Conservation (phyloP, 2,888 invertebrate genomes). For the Rotaria socialis region DNA sequence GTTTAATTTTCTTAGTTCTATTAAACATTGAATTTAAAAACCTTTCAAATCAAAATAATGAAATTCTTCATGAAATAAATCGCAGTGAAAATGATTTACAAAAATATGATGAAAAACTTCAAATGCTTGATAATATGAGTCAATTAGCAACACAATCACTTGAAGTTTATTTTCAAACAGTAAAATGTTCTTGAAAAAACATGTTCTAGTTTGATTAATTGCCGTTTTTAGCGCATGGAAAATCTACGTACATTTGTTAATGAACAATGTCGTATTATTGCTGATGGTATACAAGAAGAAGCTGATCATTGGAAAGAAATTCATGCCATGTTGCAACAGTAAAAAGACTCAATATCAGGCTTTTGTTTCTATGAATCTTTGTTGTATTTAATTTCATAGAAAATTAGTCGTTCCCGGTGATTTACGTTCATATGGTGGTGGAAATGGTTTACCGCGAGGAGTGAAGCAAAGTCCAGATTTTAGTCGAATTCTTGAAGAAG, state of each 20-base stretch:
- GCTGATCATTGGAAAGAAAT: constrained; percentile 38
- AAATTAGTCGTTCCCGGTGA: constrained; percentile 30
- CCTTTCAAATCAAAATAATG: not conserved
- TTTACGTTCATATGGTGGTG: constrained; percentile 18
- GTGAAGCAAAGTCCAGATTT: constrained; percentile 33
- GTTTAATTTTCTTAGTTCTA: not conserved
- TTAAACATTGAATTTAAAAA: not conserved
- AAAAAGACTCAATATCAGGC: not conserved
- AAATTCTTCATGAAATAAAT: constrained; percentile 21
- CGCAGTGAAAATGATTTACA: not conserved
- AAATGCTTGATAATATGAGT: constrained; percentile 34
- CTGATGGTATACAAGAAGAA: constrained; percentile 18
- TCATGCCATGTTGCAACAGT: constrained; percentile 13
- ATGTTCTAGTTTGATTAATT: not conserved
- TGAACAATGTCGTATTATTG: not conserved
- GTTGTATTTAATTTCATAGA: not conserved
- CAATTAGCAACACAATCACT: constrained; percentile 34
- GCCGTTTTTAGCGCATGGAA: not conserved
- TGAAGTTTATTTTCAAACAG: constrained; percentile 25
- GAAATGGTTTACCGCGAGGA: not conserved
- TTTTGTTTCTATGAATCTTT: too few species aligned
- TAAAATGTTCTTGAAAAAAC: not conserved
- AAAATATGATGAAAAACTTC: constrained; percentile 11
- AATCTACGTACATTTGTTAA: constrained; percentile 24
- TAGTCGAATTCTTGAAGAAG: constrained; percentile 6